Base-by-base conservation (phyloP, 2,797 vertebrate genomes). In the Distichodus sexfasciatus region DNA sequence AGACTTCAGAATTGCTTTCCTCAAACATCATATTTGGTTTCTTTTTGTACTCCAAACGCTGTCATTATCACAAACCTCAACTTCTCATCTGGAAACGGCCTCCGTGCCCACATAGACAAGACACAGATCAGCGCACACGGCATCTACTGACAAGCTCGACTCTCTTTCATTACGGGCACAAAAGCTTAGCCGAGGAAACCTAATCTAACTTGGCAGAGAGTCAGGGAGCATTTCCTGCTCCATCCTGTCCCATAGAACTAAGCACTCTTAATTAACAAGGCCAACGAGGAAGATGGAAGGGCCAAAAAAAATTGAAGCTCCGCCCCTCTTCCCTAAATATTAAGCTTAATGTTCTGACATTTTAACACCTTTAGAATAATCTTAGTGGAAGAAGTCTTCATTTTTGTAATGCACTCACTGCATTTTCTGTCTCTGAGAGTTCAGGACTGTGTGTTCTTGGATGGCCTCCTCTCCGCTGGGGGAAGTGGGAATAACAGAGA, bases 91-190 rank as follows among this genome's bases (percentile, higher is more conserved):
- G 74, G 63, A 76, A 68, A 72, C 54, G 24, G 9, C 46, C 59
- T 59, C 84, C 86, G 86, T 89, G 80, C 76, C 83, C 80, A 75
- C 84, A 84, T 84, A 91, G 80, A 79, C 79, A 87, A 54, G 82
- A 79, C 84, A 89, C 84, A 86, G 87, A 92, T 92, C 89, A 87
- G 82, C 72, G 81, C 87, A 86, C 85, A 88, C 81, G 92, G 92
- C 85, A 87, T 92, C 93, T 93, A 86, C 84, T 94, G 90, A 91
- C 87, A 93, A 92, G 84, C 78, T 83, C 87, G 85, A 77, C 86
- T 91, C 88, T 90, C 83, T 88, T 92, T 92, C 84, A 88, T 79
- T 87, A 82, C 89, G 87, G 88, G 84, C 83, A 87, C 81, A 85
- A 75, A n/a, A 87, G 81, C 71, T 82, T 77, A 63, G 86, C 72